phyloP scores from a whole-genome alignment of 2,797 vertebrate genomes.

The Fratercula arctica region DNA sequence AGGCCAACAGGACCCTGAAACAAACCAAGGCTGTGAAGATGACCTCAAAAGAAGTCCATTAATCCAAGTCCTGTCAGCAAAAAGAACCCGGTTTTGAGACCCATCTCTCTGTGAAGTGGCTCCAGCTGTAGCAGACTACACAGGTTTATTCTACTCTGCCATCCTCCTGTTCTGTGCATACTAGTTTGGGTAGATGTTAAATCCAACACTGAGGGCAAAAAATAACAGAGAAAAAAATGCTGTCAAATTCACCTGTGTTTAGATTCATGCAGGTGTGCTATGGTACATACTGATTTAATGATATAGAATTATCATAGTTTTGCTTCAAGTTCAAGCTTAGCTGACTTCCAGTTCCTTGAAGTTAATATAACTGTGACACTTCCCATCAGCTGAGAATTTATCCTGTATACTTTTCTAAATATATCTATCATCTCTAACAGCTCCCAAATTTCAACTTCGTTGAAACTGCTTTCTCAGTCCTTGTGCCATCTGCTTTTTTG shows the following conservation, averaged over 20 bases:
- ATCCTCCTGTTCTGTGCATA: no score
- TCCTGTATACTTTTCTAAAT: background rate
- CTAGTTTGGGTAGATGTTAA: background rate
- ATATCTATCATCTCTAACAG: background rate
- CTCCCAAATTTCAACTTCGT: background rate
- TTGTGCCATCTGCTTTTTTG: background rate
- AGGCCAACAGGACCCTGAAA: background rate
- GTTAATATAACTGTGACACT: background rate
- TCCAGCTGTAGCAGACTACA: background rate
- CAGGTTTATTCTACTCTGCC: background rate
- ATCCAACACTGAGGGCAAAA: background rate
- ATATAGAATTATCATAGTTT: background rate
- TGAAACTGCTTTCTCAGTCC: background rate
- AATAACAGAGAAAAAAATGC: background rate
- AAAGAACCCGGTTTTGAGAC: background rate
- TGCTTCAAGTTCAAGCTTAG: background rate
- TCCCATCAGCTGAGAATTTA: background rate
- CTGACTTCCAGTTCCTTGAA: background rate
- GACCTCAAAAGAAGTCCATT: background rate
- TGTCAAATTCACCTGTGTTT: background rate
- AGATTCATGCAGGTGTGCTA: fast-evolving
- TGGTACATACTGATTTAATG: background rate
- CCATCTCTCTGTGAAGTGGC: background rate
- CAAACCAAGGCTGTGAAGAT: background rate
- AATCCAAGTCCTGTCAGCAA: background rate